A percentile compares a stretch with the other conserved stretches of the same genome.
Evolutionary conservation across 2,113 vertebrate genomes (phyloP).

Genomic region (Chelonoidis abingdonii): DNA sequence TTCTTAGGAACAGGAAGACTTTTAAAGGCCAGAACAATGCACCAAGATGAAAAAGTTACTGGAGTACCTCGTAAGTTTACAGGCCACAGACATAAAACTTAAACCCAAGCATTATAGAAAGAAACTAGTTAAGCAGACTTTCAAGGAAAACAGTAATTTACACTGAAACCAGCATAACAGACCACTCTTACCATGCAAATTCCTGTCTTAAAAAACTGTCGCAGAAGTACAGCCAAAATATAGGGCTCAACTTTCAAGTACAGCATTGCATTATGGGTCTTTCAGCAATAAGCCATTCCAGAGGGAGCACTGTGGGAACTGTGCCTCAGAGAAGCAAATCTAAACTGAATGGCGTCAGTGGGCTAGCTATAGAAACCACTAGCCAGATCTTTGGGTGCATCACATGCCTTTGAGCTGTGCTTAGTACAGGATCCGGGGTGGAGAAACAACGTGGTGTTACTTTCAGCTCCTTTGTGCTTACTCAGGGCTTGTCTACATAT

Average conservation of each 20-base stretch:
- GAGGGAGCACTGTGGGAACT: not conserved
- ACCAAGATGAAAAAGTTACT: not conserved
- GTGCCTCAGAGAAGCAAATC: not conserved
- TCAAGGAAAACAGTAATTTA: constrained; percentile 46
- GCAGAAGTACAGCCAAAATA: not conserved
- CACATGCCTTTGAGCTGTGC: not conserved
- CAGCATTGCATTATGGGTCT: not conserved
- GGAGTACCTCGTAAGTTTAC: constrained; percentile 43
- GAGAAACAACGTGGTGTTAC: not conserved
- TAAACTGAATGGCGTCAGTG: not conserved
- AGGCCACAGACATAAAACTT: constrained; percentile 25
- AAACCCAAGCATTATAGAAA: constrained; percentile 26
- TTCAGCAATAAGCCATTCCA: fast-evolving
- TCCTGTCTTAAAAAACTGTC: not conserved
- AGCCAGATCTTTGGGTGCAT: not conserved
- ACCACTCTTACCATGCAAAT: constrained; percentile 10
- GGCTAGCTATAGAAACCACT: fast-evolving
- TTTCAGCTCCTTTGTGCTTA: not conserved
- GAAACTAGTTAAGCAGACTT: constrained; percentile 4
- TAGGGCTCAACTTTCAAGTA: not conserved
- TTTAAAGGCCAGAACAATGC: not conserved
- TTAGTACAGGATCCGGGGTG: fast-evolving
- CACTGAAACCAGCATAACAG: constrained; percentile 24
- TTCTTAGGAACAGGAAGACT: constrained; percentile 18
- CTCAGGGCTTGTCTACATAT: not conserved